Conservation (phyloP, 2,888 invertebrate species). For the Archaeoteleia sp. region DNA sequence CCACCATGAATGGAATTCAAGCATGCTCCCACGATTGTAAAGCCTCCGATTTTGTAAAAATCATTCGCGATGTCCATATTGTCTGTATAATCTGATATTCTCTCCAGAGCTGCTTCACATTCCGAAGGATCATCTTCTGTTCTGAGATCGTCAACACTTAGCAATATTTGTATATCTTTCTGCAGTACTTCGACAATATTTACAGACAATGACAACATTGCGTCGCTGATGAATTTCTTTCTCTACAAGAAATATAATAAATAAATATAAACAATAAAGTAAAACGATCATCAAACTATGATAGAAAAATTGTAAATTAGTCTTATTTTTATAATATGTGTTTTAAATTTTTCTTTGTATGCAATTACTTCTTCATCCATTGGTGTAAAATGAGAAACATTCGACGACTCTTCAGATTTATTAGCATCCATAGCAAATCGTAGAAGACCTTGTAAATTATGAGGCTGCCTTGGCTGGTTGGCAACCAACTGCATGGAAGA, state of each 20-base stretch:
- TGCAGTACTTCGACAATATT: conserved; percentile 82
- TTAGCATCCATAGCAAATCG: conserved; percentile 84
- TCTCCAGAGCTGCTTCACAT: conserved; percentile 81
- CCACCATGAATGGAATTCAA: conserved; percentile 79
- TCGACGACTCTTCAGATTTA: conserved; percentile 78
- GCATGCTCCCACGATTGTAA: conserved; percentile 82
- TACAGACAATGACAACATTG: conserved; percentile 82
- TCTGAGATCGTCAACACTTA: conserved; percentile 76
- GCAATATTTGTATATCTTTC: conserved; percentile 79
- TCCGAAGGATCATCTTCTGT: conserved; percentile 78
- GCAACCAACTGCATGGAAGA: conserved; percentile 50
- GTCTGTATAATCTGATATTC: conserved; percentile 82
- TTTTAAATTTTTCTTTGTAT: no score
- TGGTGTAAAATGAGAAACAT: conserved; percentile 75
- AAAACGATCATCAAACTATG: no score
- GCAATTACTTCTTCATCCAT: conserved; percentile 80
- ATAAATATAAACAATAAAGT: no score
- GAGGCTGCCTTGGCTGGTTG: conserved; percentile 70
- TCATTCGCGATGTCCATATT: conserved; percentile 89
- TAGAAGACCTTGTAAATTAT: conserved; percentile 79
- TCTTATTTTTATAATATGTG: no score
- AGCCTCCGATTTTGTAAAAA: conserved; percentile 90
- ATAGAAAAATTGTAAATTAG: no score
- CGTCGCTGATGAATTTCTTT: conserved; percentile 82
- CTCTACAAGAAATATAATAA: no score